Conservation (phyloP, 2,797 vertebrate genomes). For the Esox lucius region DNA sequence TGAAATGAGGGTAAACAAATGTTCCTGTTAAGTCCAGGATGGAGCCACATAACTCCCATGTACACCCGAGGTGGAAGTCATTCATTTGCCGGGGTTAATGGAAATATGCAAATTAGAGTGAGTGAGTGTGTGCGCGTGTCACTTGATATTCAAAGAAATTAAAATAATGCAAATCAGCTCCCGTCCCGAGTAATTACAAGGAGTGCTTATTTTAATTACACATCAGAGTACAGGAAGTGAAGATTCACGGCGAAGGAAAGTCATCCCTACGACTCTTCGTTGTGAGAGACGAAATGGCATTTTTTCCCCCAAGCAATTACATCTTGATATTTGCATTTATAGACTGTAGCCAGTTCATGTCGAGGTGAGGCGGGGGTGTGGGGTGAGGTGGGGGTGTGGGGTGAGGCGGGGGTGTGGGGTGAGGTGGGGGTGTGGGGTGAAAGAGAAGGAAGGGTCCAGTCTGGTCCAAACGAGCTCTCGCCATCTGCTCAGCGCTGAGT, state of each 20-base stretch:
- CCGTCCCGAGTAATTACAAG: conserved; percentile 75
- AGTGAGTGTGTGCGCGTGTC: not conserved
- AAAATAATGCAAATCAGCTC: conserved; percentile 68
- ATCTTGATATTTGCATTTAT: conserved; percentile 12
- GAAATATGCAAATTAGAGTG: conserved; percentile 75
- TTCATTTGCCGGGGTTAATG: conserved; percentile 73
- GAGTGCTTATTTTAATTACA: conserved; percentile 72
- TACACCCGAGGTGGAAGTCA: conserved; percentile 69
- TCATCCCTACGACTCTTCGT: not conserved
- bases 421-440: no score
- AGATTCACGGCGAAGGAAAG: conserved; percentile 13
- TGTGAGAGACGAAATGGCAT: conserved; percentile 13
- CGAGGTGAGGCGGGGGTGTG: not conserved
- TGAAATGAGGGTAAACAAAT: conserved; percentile 34
- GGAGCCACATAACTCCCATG: conserved; percentile 49
- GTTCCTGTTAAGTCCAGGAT: conserved; percentile 23
- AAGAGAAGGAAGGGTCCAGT: no score
- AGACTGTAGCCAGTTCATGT: not conserved
- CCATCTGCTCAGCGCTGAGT: conserved; percentile 3
- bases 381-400: no score
- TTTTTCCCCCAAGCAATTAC: conserved; percentile 4
- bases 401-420: not conserved
- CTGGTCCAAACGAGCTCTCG: not conserved
- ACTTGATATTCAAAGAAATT: conserved; percentile 70
- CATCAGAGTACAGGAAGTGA: conserved; percentile 24